Percentiles rank a stretch among this genome's conserved stretches.
phyloP scores from a whole-genome alignment of 92 coral and sea anemone genomes.

The Pocillopora meandrina region DNA sequence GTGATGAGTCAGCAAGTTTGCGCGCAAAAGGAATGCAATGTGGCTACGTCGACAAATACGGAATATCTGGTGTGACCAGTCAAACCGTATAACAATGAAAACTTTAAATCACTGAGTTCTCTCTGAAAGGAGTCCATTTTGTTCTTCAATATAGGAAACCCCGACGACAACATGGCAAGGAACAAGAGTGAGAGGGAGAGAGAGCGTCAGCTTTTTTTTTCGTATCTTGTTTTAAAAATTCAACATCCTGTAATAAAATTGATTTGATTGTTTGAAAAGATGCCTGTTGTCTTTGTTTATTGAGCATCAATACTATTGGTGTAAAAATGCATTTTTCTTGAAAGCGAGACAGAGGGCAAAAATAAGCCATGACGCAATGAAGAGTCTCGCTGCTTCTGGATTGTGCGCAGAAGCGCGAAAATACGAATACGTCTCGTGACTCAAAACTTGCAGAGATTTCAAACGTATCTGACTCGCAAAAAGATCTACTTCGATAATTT shows the following conservation, averaged over 20 bases:
- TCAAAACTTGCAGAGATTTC: neutral
- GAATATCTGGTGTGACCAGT: neutral
- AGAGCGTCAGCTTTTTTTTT: neutral
- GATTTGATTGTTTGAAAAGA: neutral
- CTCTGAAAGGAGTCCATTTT: neutral
- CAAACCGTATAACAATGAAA: neutral
- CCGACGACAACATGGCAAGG: neutral
- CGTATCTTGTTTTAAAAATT: neutral
- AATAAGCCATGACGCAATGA: constrained; percentile 9
- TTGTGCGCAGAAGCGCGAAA: constrained; percentile 1
- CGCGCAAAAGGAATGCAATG: neutral
- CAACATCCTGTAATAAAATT: neutral
- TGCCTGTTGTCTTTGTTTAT: neutral
- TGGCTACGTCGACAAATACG: neutral
- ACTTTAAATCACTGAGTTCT: neutral
- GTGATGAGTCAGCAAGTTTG: neutral
- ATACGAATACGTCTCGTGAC: too few relatives aligned
- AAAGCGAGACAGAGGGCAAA: neutral
- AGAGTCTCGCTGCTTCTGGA: too few relatives aligned
- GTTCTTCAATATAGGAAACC: neutral
- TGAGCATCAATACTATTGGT: neutral
- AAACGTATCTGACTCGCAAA: neutral
- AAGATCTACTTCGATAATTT: neutral
- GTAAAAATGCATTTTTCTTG: neutral
- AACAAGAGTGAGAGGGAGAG: neutral